phyloP scores from a whole-genome alignment of 92 coral and sea anemone genomes.

The Diadumene lineata region DNA sequence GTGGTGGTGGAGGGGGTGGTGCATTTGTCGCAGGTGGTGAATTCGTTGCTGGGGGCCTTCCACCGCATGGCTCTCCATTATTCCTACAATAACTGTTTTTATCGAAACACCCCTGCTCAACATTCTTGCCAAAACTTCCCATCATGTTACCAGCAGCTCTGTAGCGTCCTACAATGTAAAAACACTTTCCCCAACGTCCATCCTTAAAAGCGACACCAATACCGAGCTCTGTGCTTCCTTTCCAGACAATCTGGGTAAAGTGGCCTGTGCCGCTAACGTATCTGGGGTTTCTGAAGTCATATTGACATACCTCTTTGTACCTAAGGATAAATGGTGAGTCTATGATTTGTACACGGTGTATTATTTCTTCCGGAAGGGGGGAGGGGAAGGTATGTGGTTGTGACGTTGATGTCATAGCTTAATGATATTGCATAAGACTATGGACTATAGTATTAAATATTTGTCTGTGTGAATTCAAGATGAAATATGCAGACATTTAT shows the following conservation, averaged over 20 bases:
- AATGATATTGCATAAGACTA: too few species aligned
- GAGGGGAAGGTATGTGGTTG: too few species aligned
- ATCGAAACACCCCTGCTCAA: conserved; percentile 61
- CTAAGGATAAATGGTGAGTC: conserved; percentile 1
- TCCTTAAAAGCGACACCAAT: conserved; percentile 65
- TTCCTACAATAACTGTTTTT: conserved; percentile 25
- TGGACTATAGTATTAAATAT: too few species aligned
- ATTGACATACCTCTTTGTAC: conserved; percentile 53
- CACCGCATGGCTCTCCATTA: conserved; percentile 30
- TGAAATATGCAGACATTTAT: neutral
- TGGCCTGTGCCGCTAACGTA: conserved; percentile 59
- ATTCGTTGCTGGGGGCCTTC: conserved; percentile 13
- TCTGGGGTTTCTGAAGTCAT: conserved; percentile 35
- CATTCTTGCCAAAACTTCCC: conserved; percentile 50
- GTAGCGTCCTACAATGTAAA: conserved; percentile 73
- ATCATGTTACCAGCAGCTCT: conserved; percentile 71
- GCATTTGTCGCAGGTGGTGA: conserved; percentile 19
- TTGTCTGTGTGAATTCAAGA: neutral
- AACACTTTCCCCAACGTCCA: conserved; percentile 48
- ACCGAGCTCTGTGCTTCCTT: conserved; percentile 72
- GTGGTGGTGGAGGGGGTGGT: conserved; percentile 19
- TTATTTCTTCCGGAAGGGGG: too few species aligned
- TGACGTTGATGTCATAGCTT: too few species aligned
- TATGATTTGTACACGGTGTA: too few species aligned
- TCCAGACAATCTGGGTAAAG: conserved; percentile 88